phyloP scores from a whole-genome alignment of 2,797 vertebrate species.

The Helostoma temminkii region DNA sequence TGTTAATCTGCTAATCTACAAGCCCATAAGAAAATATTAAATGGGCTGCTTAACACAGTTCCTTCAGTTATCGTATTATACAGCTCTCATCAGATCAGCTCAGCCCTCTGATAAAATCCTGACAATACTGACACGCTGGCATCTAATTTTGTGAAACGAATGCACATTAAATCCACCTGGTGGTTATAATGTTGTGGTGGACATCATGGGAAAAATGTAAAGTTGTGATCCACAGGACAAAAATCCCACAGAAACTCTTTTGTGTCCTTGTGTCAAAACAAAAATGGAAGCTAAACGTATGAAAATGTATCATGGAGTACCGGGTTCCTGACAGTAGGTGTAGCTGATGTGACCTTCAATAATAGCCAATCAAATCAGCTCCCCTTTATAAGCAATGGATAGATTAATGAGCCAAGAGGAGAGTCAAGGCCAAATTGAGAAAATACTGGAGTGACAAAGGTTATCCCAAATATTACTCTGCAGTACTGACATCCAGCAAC shows the following conservation, averaged over 20 bases:
- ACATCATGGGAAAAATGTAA: too few relatives aligned
- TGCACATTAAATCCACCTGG: too few relatives aligned
- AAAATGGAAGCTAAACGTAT: too few relatives aligned
- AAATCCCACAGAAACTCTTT: too few relatives aligned
- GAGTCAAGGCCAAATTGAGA: slow-evolving; percentile 20
- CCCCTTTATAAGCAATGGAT: slow-evolving; percentile 24
- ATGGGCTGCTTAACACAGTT: slow-evolving; percentile 7
- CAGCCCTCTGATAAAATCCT: not conserved
- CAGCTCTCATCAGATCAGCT: slow-evolving; percentile 24
- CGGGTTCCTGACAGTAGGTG: too few relatives aligned
- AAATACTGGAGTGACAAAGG: slow-evolving; percentile 10
- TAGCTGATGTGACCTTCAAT: slow-evolving; percentile 21
- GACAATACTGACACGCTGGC: not conserved
- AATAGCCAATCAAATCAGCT: slow-evolving; percentile 44
- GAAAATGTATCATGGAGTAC: too few relatives aligned
- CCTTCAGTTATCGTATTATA: slow-evolving; percentile 36
- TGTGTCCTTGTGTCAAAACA: too few relatives aligned
- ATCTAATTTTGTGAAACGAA: slow-evolving; percentile 13
- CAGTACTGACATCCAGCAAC: slow-evolving; percentile 6
- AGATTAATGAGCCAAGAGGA: slow-evolving; percentile 39
- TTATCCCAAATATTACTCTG: slow-evolving; percentile 23
- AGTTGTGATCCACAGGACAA: too few relatives aligned
- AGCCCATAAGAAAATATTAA: slow-evolving; percentile 16
- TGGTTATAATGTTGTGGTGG: too few relatives aligned
- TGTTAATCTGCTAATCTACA: slow-evolving; percentile 4